Percentiles rank a stretch among this genome's conserved stretches.
phyloP scores from a whole-genome alignment of 2,888 invertebrate genomes.

The Omphaloscelis lunosa region DNA sequence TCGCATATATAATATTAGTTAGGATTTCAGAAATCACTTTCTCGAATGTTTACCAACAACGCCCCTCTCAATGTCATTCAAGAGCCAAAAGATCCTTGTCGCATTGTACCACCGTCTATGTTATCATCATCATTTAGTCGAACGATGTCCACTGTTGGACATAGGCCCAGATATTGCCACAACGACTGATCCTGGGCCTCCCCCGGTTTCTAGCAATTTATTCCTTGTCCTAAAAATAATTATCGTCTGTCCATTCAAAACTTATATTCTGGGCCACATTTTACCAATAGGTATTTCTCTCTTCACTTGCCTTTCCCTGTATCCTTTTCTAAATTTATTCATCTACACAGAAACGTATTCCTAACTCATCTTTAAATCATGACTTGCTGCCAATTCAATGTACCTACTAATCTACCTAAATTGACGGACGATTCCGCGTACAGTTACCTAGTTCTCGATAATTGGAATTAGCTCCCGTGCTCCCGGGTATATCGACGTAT shows the following conservation, averaged over 20 bases:
- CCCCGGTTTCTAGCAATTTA: no score
- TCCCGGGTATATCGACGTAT: constrained; percentile 44
- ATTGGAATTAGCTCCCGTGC: constrained; percentile 56
- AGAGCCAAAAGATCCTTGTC: no score
- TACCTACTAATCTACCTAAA: background rate
- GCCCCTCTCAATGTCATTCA: no score
- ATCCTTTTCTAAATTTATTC: background rate
- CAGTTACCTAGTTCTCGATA: constrained; percentile 47
- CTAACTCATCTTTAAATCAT: background rate
- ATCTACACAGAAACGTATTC: background rate
- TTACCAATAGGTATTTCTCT: no score
- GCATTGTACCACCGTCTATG: background rate
- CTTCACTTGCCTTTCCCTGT: background rate
- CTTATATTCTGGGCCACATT: background rate
- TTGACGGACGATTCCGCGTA: constrained; percentile 30
- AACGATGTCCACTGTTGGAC: background rate
- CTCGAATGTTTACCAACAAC: no score
- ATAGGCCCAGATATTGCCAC: background rate
- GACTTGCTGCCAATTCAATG: background rate
- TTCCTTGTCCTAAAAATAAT: background rate
- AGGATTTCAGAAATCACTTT: no score
- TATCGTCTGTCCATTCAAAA: background rate
- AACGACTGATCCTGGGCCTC: no score
- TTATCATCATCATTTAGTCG: background rate
- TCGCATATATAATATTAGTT: no score